Percentiles rank a stretch among this genome's conserved stretches.
These are phyloP conservation scores for Ceratotherium simum DNA, from an alignment of 2,113 vertebrate species.

Conservation along the genomic window DNA sequence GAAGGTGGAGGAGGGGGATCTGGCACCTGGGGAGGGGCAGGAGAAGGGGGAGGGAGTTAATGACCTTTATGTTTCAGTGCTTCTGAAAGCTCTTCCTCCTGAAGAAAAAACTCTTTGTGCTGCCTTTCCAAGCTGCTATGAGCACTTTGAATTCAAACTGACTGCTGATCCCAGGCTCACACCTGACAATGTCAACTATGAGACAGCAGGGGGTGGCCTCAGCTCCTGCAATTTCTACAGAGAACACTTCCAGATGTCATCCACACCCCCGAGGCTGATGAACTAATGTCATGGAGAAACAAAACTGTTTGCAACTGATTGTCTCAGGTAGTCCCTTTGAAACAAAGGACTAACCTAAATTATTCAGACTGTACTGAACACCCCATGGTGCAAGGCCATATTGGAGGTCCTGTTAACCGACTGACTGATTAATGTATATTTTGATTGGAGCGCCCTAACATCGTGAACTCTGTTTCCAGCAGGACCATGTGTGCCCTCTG, in stretches of 20 bases:
- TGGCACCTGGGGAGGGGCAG: too few relatives aligned
- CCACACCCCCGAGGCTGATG: neutral
- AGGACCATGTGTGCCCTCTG: too few relatives aligned
- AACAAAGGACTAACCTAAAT: neutral
- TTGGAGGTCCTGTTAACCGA: accelerated
- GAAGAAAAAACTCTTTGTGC: neutral
- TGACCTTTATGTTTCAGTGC: neutral
- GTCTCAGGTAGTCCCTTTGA: neutral
- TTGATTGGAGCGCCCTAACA: too few relatives aligned
- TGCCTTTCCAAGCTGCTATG: neutral
- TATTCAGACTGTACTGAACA: neutral
- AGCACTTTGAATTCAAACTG: neutral
- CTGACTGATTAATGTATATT: too few relatives aligned
- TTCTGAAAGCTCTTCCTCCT: neutral
- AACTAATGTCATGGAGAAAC: neutral
- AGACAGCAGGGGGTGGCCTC: neutral
- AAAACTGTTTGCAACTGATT: neutral
- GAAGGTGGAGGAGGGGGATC: too few relatives aligned
- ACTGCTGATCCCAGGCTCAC: neutral
- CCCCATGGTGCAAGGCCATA: too few relatives aligned
- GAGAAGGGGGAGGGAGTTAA: neutral
- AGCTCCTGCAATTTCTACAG: too few relatives aligned
- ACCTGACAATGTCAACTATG: neutral
- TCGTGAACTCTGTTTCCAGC: neutral
- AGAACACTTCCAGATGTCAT: neutral